Conservation (phyloP, 2,888 invertebrate species). For the Marronus borbonicus region DNA sequence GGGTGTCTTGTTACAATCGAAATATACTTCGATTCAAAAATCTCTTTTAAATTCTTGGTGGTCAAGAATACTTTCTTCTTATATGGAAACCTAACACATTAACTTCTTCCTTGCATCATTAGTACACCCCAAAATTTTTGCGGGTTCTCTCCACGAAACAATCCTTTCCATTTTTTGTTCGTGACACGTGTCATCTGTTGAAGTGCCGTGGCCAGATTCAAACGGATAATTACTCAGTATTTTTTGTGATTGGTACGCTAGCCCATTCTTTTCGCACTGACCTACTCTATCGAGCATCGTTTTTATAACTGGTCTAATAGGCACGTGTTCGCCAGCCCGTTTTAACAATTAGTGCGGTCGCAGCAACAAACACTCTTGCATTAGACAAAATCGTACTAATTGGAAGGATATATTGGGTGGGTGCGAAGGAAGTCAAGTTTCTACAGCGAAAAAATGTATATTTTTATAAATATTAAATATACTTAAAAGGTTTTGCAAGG, state of each 20-base stretch:
- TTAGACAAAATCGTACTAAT: conserved; percentile 44
- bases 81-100: background rate
- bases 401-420: conserved; percentile 21
- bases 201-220: conserved; percentile 48
- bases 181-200: conserved; percentile 54
- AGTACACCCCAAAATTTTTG: conserved; percentile 7
- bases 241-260: conserved; percentile 55
- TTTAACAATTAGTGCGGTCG: conserved; percentile 56
- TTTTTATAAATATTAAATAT: too few relatives aligned
- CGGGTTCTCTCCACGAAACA: background rate
- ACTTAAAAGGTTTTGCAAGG: too few relatives aligned
- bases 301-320: conserved; percentile 48
- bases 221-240: conserved; percentile 45
- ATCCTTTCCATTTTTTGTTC: conserved; percentile 4
- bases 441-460: too few relatives aligned
- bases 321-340: conserved; percentile 55
- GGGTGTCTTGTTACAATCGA: background rate
- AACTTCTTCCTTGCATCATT: conserved; percentile 25
- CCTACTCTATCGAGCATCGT: background rate
- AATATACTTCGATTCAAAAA: too few relatives aligned
- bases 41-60: background rate
- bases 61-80: background rate
- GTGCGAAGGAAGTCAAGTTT: background rate
- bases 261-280: conserved; percentile 38
- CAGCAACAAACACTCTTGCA: conserved; percentile 44